Conservation (phyloP, 2,797 vertebrate genomes). For the Alcedo atthis region DNA sequence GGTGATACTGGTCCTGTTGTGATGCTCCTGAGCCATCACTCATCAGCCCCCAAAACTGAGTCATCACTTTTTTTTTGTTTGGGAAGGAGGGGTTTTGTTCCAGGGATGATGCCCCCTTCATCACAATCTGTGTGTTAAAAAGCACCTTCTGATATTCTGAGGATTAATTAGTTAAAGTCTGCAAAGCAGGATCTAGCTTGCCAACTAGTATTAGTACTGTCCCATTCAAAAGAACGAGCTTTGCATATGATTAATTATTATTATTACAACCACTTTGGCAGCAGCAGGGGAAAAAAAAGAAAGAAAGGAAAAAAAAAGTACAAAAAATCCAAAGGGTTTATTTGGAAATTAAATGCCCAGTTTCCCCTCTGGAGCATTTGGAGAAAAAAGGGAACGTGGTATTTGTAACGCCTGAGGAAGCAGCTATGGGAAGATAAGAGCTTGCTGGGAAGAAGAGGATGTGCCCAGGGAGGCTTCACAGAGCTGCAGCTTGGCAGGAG, state of each 20-base stretch:
- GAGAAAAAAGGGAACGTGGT: background rate
- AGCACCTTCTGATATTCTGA: background rate
- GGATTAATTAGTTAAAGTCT: conserved; percentile 12
- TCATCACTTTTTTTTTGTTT: background rate
- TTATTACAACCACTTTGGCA: conserved; percentile 59
- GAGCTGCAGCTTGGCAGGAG: background rate
- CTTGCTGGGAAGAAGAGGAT: background rate
- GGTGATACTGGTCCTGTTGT: accelerated
- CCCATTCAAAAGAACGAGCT: conserved; percentile 27
- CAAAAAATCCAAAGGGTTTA: background rate
- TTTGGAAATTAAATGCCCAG: conserved; percentile 38
- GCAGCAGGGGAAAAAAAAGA: background rate
- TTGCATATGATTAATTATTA: conserved; percentile 57
- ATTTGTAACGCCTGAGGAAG: background rate
- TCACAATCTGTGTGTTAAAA: background rate
- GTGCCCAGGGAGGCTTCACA: background rate
- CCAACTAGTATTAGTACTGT: conserved; percentile 32
- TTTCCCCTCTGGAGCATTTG: background rate
- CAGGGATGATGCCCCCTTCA: background rate
- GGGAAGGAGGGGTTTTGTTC: background rate
- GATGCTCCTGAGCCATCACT: background rate
- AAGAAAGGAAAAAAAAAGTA: too few relatives aligned
- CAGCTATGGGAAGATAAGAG: conserved; percentile 20
- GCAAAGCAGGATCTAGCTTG: conserved; percentile 26
- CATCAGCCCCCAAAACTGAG: background rate